Evolutionary conservation across 2,113 vertebrate species (phyloP).

Genomic region (Lota lota): DNA sequence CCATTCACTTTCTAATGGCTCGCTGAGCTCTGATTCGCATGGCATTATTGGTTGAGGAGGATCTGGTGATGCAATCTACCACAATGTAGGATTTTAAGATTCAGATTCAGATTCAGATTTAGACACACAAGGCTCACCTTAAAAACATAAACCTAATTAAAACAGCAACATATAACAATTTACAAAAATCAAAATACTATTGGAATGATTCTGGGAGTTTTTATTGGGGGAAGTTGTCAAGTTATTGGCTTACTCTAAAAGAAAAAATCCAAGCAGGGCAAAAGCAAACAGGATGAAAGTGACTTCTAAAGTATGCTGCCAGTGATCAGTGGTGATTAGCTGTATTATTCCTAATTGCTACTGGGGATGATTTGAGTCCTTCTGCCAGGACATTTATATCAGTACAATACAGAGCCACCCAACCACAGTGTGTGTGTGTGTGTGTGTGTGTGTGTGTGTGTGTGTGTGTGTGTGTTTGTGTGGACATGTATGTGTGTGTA

Average conservation of each 20-base stretch:
- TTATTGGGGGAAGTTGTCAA: not conserved
- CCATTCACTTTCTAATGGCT: too few species aligned
- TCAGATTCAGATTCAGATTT: too few species aligned
- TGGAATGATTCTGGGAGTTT: too few species aligned
- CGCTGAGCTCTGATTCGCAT: too few species aligned
- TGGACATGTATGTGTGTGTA: too few species aligned
- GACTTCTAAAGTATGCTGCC: not conserved
- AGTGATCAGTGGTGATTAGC: not conserved
- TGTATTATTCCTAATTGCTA: not conserved
- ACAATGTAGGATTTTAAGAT: too few species aligned
- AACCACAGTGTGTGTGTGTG: not conserved
- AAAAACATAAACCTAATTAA: not conserved
- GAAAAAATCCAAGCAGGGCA: not conserved
- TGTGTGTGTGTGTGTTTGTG: too few species aligned
- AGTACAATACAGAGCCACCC: not conserved
- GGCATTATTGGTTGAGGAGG: too few species aligned
- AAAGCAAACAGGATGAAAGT: not conserved
- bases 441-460: too few species aligned
- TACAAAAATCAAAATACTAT: not conserved
- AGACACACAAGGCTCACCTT: too few species aligned
- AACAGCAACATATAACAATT: not conserved
- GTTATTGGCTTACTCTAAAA: not conserved
- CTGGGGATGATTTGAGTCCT: conserved; percentile 6
- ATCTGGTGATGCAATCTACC: too few species aligned
- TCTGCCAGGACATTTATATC: not conserved